phyloP scores from a whole-genome alignment of 1,140 invertebrate genomes.

The Zeugodacus cucurbitae region DNA sequence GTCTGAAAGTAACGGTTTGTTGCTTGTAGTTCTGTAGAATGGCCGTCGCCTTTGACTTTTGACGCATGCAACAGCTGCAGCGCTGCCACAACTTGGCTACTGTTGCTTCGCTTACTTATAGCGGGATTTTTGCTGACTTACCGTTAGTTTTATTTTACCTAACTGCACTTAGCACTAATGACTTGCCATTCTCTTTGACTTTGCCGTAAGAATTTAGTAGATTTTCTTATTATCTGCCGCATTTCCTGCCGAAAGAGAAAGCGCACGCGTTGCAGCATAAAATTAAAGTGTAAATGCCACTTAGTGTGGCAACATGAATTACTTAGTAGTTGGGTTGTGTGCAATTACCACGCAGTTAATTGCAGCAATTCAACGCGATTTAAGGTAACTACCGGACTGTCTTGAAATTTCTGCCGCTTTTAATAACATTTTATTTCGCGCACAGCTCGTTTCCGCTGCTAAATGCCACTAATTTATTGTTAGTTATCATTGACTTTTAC shows the following conservation, averaged over 20 bases:
- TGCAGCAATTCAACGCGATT: constrained; percentile 12
- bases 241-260: not conserved
- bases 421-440: not conserved
- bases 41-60: constrained; percentile 32
- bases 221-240: constrained; percentile 4
- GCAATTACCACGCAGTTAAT: constrained; percentile 13
- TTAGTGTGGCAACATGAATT: constrained; percentile 21
- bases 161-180: constrained; percentile 15
- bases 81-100: not conserved
- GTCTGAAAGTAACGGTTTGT: not conserved
- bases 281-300: constrained; percentile 42
- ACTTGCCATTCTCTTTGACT: constrained; percentile 31
- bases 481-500: not conserved
- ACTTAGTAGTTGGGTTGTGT: not conserved
- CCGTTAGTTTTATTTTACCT: not conserved
- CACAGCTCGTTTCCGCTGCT: not conserved
- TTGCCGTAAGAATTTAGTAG: not conserved
- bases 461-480: not conserved
- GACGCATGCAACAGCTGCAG: not conserved
- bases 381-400: not conserved
- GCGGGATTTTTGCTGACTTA: not conserved
- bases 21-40: not conserved
- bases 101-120: not conserved
- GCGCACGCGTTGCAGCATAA: not conserved
- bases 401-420: not conserved